phyloP scores from a whole-genome alignment of 2,888 invertebrate genomes.

The Pachliopta kotzebuea region DNA sequence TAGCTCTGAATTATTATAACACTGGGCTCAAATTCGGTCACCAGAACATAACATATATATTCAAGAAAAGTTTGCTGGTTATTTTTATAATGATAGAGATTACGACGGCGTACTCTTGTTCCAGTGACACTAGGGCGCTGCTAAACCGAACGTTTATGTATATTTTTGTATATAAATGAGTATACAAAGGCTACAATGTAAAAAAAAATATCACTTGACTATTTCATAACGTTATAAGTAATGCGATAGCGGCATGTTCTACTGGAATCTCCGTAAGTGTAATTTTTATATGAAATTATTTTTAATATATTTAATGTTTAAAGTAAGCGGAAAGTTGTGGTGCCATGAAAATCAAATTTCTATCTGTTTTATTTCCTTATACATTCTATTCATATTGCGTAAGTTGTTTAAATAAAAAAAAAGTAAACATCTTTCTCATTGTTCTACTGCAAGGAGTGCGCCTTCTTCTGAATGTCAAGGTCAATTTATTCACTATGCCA shows the following conservation, averaged over 20 bases:
- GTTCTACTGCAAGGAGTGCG: too few relatives aligned
- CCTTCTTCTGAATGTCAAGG: too few relatives aligned
- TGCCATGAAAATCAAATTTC: slow-evolving; percentile 74
- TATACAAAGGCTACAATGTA: slow-evolving; percentile 66
- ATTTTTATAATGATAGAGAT: slow-evolving; percentile 60
- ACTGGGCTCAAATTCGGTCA: slow-evolving; percentile 37
- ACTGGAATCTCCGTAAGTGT: slow-evolving; percentile 75
- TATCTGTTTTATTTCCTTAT: slow-evolving; percentile 35
- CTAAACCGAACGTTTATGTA: slow-evolving; percentile 68
- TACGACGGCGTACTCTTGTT: slow-evolving; percentile 36
- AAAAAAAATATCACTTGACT: slow-evolving; percentile 62
- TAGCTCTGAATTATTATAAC: slow-evolving; percentile 2
- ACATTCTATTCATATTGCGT: neutral
- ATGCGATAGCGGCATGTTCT: slow-evolving; percentile 61
- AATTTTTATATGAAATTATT: slow-evolving; percentile 71
- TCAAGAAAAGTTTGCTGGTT: slow-evolving; percentile 52
- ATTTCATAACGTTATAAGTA: slow-evolving; percentile 56
- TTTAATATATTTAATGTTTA: slow-evolving; percentile 66
- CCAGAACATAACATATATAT: slow-evolving; percentile 41
- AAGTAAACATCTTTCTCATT: too few relatives aligned
- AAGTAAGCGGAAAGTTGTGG: slow-evolving; percentile 72
- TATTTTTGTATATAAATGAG: slow-evolving; percentile 78
- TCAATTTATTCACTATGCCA: too few relatives aligned
- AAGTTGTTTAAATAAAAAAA: neutral
- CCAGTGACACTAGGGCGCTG: slow-evolving; percentile 50